These are phyloP conservation scores for Platyscapa corneri DNA, from an alignment of 1,140 invertebrate genomes.

Conservation along the genomic window DNA sequence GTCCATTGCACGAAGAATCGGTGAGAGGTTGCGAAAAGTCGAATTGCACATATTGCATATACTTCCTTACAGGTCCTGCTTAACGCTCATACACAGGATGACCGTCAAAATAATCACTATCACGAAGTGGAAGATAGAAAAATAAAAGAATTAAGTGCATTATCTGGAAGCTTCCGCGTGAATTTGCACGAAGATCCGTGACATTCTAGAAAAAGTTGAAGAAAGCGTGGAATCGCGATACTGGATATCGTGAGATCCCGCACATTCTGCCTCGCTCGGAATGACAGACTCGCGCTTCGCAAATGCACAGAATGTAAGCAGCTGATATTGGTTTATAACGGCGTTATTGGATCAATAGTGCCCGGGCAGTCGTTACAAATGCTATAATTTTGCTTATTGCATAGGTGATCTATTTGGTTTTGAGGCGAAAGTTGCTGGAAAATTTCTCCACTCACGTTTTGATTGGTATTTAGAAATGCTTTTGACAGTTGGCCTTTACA, in stretches of 20 bases:
- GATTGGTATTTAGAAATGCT: neutral
- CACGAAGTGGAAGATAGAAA: neutral
- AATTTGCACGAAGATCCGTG: conserved; percentile 17
- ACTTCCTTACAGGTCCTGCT: neutral
- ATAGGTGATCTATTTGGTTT: neutral
- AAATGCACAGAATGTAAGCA: conserved; percentile 2
- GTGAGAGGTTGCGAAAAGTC: no score
- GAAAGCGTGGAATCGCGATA: neutral
- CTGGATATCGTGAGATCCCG: neutral
- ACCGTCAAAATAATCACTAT: neutral
- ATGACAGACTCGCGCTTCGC: neutral
- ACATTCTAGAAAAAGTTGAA: neutral
- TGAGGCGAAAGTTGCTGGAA: neutral
- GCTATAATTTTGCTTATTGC: neutral
- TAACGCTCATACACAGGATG: neutral
- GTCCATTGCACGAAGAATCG: no score
- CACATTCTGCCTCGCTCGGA: neutral
- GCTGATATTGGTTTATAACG: neutral
- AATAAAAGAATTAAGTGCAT: neutral
- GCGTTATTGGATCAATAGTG: neutral
- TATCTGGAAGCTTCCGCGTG: neutral
- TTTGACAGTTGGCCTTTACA: neutral
- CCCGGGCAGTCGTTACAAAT: neutral
- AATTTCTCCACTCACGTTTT: neutral
- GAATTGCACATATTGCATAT: no score